Base-by-base conservation (phyloP, 2,113 vertebrate genomes). In the Pipra filicauda region DNA sequence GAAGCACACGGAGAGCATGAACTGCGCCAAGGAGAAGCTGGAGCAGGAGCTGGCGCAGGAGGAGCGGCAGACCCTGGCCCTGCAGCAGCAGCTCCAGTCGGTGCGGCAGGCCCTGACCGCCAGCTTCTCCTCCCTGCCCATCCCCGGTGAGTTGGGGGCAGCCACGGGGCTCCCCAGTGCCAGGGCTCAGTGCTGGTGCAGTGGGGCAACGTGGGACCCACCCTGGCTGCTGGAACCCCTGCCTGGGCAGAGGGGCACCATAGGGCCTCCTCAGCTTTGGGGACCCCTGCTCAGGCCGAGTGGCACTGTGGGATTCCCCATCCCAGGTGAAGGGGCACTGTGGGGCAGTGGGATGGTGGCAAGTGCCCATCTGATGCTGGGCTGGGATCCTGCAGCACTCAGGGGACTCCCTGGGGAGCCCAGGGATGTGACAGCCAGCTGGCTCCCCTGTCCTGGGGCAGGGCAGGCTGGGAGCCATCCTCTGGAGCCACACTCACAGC, bases 1-100 rank as follows among this genome's bases (percentile, higher is more conserved):
- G 98, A 98, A 99, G 89, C 99, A 99, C 98, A 99, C 99, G 3
- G 99, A 99, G 74, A 99, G 98, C 97, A 99, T 99, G 99, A 99
- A 98, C 97, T 98, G 97, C 4, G 99, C 99, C 90, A 99, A 99
- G 96, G 99, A 99, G 98, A 98, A 99, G 26, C 97, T 99, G 96
- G 99, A 99, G 96, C 99, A 99, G 48, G 99, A 99, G 93, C 96
- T 99, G 96, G 99, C 98, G 1, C 98, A 98, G 96, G 99, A 99
- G 77, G 99, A 99, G 98, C 98, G 98, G 82, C 98, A 99, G 64
- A 99, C 99, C 2, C 98, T 99, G 97, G 98, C 98, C 18, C 97
- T 99, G 91, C 99, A 99, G 93, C 98, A 99, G 96, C 99, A 99
- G 93, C 97, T 99, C 44, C 98, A 99, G 97, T 98, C 98, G 0